These are phyloP conservation scores for Cryptocephalus primarius DNA, from an alignment of 2,888 invertebrate species.

Conservation along the genomic window DNA sequence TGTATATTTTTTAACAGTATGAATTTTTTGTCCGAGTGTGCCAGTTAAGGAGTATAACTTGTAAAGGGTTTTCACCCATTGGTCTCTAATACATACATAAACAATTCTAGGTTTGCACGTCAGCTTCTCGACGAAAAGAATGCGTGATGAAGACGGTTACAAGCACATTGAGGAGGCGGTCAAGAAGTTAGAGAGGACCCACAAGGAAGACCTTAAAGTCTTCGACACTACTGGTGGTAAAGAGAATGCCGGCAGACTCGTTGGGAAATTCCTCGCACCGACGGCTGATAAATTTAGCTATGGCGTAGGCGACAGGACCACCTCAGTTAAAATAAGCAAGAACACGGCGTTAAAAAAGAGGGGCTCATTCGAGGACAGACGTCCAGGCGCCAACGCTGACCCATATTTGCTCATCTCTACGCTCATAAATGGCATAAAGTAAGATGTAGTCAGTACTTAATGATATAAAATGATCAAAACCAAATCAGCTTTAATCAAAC, in stretches of 20 bases:
- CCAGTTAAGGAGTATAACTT: too few species aligned
- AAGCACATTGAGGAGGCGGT: constrained; percentile 77
- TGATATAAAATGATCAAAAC: too few species aligned
- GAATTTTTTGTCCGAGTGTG: too few species aligned
- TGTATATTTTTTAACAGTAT: too few species aligned
- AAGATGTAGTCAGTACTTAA: not conserved
- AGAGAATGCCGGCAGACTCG: constrained; percentile 88
- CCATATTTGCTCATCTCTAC: constrained; percentile 75
- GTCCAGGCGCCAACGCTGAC: constrained; percentile 85
- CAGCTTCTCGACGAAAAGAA: constrained; percentile 79
- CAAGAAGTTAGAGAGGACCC: constrained; percentile 80
- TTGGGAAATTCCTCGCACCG: constrained; percentile 89
- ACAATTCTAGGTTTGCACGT: constrained; percentile 52
- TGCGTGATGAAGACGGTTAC: constrained; percentile 59
- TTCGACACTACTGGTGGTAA: constrained; percentile 80
- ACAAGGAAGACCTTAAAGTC: constrained; percentile 45
- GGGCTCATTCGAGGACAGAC: constrained; percentile 87
- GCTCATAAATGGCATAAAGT: constrained; percentile 50
- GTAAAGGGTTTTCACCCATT: too few species aligned
- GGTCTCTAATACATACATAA: too few species aligned
- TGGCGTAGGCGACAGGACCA: constrained; percentile 85
- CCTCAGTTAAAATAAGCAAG: constrained; percentile 86
- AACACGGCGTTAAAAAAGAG: constrained; percentile 78
- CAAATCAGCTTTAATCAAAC: too few species aligned
- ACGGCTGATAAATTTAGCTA: constrained; percentile 82